Conservation (phyloP, 2,888 invertebrate genomes). For the Platycnemis pennipes region DNA sequence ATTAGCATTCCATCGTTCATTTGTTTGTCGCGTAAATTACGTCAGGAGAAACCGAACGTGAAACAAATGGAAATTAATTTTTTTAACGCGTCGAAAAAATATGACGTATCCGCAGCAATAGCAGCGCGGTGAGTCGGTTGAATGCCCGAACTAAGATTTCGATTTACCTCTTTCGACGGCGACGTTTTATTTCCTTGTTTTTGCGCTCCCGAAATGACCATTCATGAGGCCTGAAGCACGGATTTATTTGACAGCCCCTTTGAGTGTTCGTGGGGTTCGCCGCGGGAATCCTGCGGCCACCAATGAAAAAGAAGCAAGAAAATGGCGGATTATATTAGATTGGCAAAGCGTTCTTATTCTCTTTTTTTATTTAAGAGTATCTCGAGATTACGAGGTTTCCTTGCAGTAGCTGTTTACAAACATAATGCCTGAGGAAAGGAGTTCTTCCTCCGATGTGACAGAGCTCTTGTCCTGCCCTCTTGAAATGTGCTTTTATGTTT, state of each 20-base stretch:
- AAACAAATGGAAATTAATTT: not conserved
- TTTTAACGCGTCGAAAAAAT: not conserved
- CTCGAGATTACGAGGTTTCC: not conserved
- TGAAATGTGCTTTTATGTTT: not conserved
- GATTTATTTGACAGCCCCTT: constrained; percentile 9
- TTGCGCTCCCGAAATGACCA: not conserved
- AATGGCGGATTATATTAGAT: too few species aligned
- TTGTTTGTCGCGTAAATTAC: not conserved
- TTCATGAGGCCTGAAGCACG: not conserved
- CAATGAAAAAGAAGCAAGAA: not conserved
- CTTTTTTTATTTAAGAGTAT: not conserved
- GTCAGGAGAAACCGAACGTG: not conserved
- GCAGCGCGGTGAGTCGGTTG: not conserved
- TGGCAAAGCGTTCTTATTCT: too few species aligned
- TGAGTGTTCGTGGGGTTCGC: not conserved
- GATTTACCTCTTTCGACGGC: not conserved
- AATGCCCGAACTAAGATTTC: constrained; percentile 5
- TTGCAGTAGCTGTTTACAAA: not conserved
- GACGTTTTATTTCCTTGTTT: constrained; percentile 3
- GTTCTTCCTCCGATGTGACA: not conserved
- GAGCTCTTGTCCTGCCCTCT: not conserved
- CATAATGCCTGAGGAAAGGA: not conserved
- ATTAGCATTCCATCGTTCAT: constrained; percentile 11
- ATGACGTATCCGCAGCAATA: not conserved
- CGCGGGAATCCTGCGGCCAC: not conserved